Evolutionary conservation across 2,888 invertebrate genomes (phyloP), one percentile per base, ranked within the genome.

Genomic region (Patella pellucida): DNA sequence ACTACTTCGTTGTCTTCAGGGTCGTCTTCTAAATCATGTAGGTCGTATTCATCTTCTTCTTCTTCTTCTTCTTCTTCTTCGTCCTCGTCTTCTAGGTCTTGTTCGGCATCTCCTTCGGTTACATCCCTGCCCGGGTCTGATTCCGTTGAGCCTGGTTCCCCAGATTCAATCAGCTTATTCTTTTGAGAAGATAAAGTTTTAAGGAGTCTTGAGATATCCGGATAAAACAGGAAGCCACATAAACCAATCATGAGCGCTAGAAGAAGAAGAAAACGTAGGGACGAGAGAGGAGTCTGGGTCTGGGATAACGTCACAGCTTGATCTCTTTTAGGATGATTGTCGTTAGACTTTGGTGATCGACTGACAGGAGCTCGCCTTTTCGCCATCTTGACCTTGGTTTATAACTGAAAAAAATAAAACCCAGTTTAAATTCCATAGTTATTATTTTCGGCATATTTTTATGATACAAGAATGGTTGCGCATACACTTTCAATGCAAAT

Each of bases 181-280:
- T 54, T 52, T 16, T 50, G 52, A n/a, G 19, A n/a, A 15, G 31
- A 50, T n/a, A 73, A 19, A 41, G 68, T 41, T 16, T 69, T 51
- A 1, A 80, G 31, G 9, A 80, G 50, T 11, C 67, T 70, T 15
- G 76, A 62, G 23, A 78, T 77, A 52, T 80, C 80, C 2, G 81
- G 78, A 50, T 79, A 78, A 51, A 81, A 75, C 41, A 76, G 67
- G 69, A 78, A 79, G 19, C 74, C 79, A 51, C 56, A 41, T 12
- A 78, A 67, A 9, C 70, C 79, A 1, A 73, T 50, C 7, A 76
- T 73, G 12, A 78, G 52, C 19, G 73, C 70, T 0, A 77, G 56
- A 14, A 80, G 62, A 54, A 79, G 69, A 67, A 75, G 41, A 31
- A 31, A 41, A n/a, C 75, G 23, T 16, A 74, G 31, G 15, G 71